A percentile compares a stretch with the other conserved stretches of the same genome.
These are phyloP conservation scores for Leptinotarsa peninsularis DNA, from an alignment of 2,888 invertebrate species.

Conservation along the genomic window DNA sequence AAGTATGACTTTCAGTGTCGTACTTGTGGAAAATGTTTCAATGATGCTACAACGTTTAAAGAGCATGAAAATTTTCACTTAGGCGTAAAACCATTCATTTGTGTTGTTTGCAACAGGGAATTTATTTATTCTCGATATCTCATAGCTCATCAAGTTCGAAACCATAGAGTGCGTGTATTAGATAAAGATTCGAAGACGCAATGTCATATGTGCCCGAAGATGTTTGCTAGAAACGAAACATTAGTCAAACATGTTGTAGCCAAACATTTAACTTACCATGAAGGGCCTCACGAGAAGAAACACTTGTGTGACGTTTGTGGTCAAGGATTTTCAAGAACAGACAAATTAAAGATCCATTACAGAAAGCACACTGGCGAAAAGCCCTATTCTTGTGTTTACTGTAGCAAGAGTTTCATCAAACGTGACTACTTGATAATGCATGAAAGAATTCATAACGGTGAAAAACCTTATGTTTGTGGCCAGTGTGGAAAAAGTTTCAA, in stretches of 20 bases:
- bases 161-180: constrained; percentile 59
- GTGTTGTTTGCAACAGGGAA: constrained; percentile 65
- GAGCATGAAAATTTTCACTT: constrained; percentile 66
- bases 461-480: constrained; percentile 73
- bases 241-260: constrained; percentile 66
- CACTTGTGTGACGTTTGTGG: constrained; percentile 62
- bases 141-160: constrained; percentile 55
- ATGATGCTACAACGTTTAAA: constrained; percentile 64
- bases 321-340: constrained; percentile 58
- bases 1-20: constrained; percentile 66
- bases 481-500: constrained; percentile 74
- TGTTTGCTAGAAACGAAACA: constrained; percentile 55
- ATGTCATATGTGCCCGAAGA: constrained; percentile 58
- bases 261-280: constrained; percentile 57
- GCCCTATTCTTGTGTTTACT: constrained; percentile 59
- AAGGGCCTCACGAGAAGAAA: constrained; percentile 53
- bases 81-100: constrained; percentile 62
- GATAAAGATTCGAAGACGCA: constrained; percentile 65
- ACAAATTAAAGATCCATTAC: constrained; percentile 59
- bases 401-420: constrained; percentile 61
- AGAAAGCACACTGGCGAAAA: constrained; percentile 61
- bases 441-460: constrained; percentile 73
- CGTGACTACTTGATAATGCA: constrained; percentile 69
- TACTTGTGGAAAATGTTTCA: constrained; percentile 68
- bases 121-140: constrained; percentile 60